Evolutionary conservation across 2,113 vertebrate genomes (phyloP), one percentile per base, ranked within the genome.

Genomic region (Zosterops hypoxanthus): DNA sequence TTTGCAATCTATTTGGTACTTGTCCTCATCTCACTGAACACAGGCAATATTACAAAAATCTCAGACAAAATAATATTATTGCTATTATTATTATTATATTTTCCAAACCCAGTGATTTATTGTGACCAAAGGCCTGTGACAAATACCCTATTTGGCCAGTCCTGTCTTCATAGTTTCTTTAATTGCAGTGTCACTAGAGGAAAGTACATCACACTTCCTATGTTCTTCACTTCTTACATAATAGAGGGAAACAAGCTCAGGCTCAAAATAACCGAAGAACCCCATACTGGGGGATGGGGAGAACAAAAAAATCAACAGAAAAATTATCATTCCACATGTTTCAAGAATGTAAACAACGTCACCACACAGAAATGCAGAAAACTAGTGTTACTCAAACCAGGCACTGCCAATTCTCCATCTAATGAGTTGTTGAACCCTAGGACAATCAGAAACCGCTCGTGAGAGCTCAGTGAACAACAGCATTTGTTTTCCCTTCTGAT

Each of bases 291-390:
- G 53, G 34, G 3, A 5, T 2, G 12, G 6, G 36, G 11, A 8
- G 5, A 17, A 6, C 19, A 24, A 49, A 13, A 36, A 55, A 15
- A 46, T 1, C 16, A 47, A 29, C 31, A 77, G 44, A 77, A 96
- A 94, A 94, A 83, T 91, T 88, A 94, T 94, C 80, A 88, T 96
- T 96, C 91, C 73, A 93, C 60, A 73, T 91, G 79, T 73, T 97
- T 87, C 91, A 96, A 95, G 91, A 97, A 97, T 93, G 94, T 84
- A 90, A 96, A 91, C 86, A 94, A 90, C 46, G 84, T 93, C 86
- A 94, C 88, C 82, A 78, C 76, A 65, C 50, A 96, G 95, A 77
- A 23, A 95, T 69, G 77, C 92, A 90, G 89, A 95, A 95, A 94
- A 95, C 57, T 57, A 77, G 72, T 91, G 89, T 94, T 94, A 82